Conservation (phyloP, 2,888 invertebrate species). For the Brachypterus glaber region DNA sequence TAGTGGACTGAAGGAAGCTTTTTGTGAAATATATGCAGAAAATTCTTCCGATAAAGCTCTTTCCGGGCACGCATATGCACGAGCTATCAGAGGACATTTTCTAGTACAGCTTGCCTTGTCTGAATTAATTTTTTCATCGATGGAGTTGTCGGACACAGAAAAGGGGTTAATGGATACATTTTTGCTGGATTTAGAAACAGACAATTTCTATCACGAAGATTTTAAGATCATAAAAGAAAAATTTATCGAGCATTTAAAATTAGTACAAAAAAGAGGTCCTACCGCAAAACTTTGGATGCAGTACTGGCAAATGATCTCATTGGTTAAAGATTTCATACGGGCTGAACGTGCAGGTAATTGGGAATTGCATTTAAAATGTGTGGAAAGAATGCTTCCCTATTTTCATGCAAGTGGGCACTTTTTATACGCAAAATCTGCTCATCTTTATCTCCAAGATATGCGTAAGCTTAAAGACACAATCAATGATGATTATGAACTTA, state of each 20-base stretch:
- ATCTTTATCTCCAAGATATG: slow-evolving; percentile 24
- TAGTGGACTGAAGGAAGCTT: slow-evolving; percentile 23
- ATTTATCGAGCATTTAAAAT: slow-evolving; percentile 21
- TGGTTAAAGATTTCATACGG: slow-evolving; percentile 26
- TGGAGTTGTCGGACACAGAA: slow-evolving; percentile 14
- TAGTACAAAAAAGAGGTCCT: slow-evolving; percentile 23
- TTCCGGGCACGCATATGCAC: slow-evolving; percentile 28
- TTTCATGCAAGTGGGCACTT: slow-evolving; percentile 35
- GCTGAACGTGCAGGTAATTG: slow-evolving; percentile 26
- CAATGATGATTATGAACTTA: slow-evolving; percentile 20
- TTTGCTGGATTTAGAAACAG: slow-evolving; percentile 23
- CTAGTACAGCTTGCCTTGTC: slow-evolving; percentile 26
- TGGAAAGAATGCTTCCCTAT: slow-evolving; percentile 31
- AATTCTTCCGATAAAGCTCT: slow-evolving; percentile 32
- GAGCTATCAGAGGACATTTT: slow-evolving; percentile 31
- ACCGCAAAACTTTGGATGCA: slow-evolving; percentile 29
- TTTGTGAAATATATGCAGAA: slow-evolving; percentile 20
- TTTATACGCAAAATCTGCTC: slow-evolving; percentile 26
- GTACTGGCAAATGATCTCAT: slow-evolving; percentile 31
- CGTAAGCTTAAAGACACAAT: neutral
- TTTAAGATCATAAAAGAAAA: no score
- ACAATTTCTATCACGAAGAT: no score
- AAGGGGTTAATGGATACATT: slow-evolving; percentile 16
- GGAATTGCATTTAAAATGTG: slow-evolving; percentile 27
- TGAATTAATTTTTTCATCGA: slow-evolving; percentile 18